phyloP scores from a whole-genome alignment of 1,140 invertebrate species.

The Drosophila bocki region DNA sequence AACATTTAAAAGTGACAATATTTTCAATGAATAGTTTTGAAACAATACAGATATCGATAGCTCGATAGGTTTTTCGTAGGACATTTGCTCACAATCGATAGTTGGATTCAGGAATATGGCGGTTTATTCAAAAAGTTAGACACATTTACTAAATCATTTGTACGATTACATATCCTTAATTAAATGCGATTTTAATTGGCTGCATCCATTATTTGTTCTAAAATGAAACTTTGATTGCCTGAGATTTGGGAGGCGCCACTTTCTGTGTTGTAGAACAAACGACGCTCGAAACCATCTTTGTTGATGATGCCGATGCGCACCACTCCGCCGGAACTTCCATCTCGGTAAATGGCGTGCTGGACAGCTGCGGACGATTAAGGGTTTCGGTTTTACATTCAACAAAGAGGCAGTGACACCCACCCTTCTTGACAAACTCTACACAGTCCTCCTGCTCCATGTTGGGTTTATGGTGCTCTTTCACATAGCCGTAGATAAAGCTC shows the following conservation, averaged over 20 bases:
- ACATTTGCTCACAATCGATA: not conserved
- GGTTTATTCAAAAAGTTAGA: not conserved
- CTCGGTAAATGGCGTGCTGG: constrained; percentile 95
- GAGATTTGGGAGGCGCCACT: constrained; percentile 53
- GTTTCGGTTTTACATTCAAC: not conserved
- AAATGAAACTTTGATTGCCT: constrained; percentile 51
- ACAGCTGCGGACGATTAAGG: constrained; percentile 89
- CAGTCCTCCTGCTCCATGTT: constrained; percentile 95
- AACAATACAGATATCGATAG: not conserved
- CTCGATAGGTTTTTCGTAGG: not conserved
- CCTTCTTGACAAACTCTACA: constrained; percentile 93
- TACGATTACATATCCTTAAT: too few species aligned
- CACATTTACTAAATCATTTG: not conserved
- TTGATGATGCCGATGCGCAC: constrained; percentile 96
- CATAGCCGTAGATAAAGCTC: constrained; percentile 97
- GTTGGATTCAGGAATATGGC: not conserved
- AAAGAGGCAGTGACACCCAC: constrained; percentile 85
- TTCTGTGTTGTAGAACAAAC: constrained; percentile 87
- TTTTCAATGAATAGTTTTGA: not conserved
- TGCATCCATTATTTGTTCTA: constrained; percentile 25
- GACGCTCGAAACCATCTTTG: constrained; percentile 92
- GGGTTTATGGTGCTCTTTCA: constrained; percentile 94
- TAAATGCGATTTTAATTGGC: not conserved
- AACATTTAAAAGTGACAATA: not conserved
- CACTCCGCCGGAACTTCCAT: constrained; percentile 98